A percentile compares a stretch with the other conserved stretches of the same genome.
Conservation (phyloP, 1,140 invertebrate genomes). For the Bombus waltoni region DNA sequence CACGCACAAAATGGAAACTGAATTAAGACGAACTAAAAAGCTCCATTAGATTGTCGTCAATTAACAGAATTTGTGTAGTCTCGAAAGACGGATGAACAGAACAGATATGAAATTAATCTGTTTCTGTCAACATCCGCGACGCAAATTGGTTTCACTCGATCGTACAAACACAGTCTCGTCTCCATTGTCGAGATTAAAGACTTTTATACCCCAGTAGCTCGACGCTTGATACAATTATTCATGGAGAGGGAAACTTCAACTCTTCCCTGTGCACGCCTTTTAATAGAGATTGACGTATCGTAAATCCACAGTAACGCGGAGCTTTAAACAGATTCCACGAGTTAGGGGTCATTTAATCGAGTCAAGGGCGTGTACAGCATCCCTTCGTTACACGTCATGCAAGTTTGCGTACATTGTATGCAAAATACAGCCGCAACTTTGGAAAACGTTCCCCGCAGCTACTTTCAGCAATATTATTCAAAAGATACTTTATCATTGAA, state of each 20-base stretch:
- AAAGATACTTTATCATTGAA: neutral
- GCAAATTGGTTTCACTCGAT: neutral
- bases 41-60: no score
- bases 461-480: neutral
- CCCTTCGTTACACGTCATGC: neutral
- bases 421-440: neutral
- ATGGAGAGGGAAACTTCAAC: slow-evolving; percentile 7
- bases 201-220: neutral
- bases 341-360: slow-evolving; percentile 27
- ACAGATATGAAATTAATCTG: no score
- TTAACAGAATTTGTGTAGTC: no score
- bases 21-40: no score
- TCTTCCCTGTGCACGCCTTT: slow-evolving; percentile 17
- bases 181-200: slow-evolving; percentile 8
- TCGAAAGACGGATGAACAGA: no score
- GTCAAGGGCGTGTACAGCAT: neutral
- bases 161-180: neutral
- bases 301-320: slow-evolving; percentile 1
- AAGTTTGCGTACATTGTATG: neutral
- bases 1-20: no score
- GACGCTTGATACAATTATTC: slow-evolving; percentile 28
- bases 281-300: slow-evolving; percentile 35
- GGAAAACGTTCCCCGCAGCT: no score
- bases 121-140: neutral
- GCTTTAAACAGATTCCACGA: slow-evolving; percentile 9